These are phyloP conservation scores for Himalopsyche japonica DNA, from an alignment of 2,888 invertebrate genomes.

Conservation along the genomic window DNA sequence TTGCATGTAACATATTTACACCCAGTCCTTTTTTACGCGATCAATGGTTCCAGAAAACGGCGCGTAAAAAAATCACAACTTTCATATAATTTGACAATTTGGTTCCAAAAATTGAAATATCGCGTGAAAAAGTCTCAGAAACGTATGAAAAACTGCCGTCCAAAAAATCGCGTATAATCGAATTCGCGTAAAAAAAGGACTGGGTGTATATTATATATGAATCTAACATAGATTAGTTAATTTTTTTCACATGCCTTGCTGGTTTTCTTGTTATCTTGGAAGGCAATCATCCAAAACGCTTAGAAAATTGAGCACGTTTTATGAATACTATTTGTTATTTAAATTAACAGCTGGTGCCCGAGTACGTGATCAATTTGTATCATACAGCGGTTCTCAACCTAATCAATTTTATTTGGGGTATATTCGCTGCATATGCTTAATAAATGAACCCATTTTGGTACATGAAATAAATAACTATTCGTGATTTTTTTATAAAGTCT, in stretches of 20 bases:
- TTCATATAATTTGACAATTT: no score
- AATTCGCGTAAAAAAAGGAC: no score
- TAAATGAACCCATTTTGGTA: background rate
- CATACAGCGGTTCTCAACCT: background rate
- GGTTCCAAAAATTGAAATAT: no score
- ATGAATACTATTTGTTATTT: conserved; percentile 29
- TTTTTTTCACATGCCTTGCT: background rate
- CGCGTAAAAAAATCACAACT: no score
- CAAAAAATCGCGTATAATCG: no score
- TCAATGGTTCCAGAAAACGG: no score
- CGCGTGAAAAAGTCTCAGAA: no score
- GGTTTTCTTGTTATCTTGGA: background rate
- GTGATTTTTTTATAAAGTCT: no score
- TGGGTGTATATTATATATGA: no score
- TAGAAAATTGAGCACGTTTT: conserved; percentile 27
- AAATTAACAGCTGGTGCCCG: conserved; percentile 28
- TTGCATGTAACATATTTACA: no score
- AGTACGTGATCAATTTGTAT: conserved; percentile 19
- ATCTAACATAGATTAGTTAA: background rate
- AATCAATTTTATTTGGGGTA: background rate
- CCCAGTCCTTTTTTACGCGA: no score
- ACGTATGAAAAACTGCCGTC: no score
- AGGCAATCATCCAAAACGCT: background rate
- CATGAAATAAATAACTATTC: background rate
- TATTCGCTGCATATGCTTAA: background rate